These are phyloP conservation scores for Dendrocincla fuliginosa DNA, from an alignment of 2,797 vertebrate genomes.

Conservation along the genomic window DNA sequence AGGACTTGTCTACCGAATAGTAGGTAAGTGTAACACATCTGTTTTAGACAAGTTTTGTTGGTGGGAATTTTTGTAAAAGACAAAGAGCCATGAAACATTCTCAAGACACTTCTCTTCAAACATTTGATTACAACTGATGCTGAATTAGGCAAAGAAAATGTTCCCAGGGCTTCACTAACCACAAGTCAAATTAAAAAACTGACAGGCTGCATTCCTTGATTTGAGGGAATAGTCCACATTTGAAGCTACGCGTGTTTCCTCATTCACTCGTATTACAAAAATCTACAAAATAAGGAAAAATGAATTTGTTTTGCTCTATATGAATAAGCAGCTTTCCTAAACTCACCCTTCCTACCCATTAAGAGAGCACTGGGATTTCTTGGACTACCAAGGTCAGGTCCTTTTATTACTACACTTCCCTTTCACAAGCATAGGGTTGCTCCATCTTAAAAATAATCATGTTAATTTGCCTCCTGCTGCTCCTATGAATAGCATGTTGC, in stretches of 20 bases:
- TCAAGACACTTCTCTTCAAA: neutral
- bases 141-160: conserved; percentile 11
- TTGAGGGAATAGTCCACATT: neutral
- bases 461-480: neutral
- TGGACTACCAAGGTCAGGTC: neutral
- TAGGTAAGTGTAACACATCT: neutral
- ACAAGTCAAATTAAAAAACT: neutral
- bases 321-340: neutral
- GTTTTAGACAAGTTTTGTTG: neutral
- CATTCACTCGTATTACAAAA: neutral
- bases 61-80: neutral
- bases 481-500: neutral
- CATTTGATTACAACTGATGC: neutral
- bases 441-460: neutral
- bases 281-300: neutral
- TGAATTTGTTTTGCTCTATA: neutral
- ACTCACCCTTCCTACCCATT: neutral
- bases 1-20: neutral
- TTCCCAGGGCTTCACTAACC: conserved; percentile 16
- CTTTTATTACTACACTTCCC: neutral
- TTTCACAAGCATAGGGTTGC: neutral
- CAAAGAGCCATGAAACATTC: neutral
- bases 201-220: neutral
- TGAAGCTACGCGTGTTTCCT: neutral
- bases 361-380: neutral